Evolutionary conservation across 2,113 vertebrate genomes (phyloP).

Genomic region (Strix uralensis): DNA sequence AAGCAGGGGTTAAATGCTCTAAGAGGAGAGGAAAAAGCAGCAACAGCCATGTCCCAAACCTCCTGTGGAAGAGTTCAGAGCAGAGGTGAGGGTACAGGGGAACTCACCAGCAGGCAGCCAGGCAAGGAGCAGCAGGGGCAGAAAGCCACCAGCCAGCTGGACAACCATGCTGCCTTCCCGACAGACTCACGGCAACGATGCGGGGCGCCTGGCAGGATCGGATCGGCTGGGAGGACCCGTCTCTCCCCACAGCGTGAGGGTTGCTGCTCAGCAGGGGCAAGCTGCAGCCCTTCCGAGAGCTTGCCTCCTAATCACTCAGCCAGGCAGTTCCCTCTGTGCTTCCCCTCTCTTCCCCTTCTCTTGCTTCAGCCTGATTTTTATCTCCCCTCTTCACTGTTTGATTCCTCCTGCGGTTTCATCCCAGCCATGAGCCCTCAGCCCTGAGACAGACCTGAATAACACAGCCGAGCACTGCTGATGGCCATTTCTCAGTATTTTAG

Average conservation of each 20-base stretch:
- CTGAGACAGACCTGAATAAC: fast-evolving
- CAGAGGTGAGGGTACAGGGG: neutral
- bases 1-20: neutral
- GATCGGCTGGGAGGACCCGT: fast-evolving
- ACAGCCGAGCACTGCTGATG: fast-evolving
- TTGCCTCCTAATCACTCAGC: fast-evolving
- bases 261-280: neutral
- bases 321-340: neutral
- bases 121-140: neutral
- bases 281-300: neutral
- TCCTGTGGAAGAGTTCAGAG: neutral
- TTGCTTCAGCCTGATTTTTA: neutral
- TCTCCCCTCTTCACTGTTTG: neutral
- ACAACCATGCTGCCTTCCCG: neutral
- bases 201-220: fast-evolving
- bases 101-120: neutral
- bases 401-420: neutral
- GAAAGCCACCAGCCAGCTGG: neutral
- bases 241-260: fast-evolving
- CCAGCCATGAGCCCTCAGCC: fast-evolving
- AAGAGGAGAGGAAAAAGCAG: neutral
- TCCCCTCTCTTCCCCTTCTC: neutral
- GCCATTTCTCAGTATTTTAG: neutral
- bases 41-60: neutral
- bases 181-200: fast-evolving